Base-by-base conservation (phyloP, 2,888 invertebrate genomes). In the Drosophila conformis region DNA sequence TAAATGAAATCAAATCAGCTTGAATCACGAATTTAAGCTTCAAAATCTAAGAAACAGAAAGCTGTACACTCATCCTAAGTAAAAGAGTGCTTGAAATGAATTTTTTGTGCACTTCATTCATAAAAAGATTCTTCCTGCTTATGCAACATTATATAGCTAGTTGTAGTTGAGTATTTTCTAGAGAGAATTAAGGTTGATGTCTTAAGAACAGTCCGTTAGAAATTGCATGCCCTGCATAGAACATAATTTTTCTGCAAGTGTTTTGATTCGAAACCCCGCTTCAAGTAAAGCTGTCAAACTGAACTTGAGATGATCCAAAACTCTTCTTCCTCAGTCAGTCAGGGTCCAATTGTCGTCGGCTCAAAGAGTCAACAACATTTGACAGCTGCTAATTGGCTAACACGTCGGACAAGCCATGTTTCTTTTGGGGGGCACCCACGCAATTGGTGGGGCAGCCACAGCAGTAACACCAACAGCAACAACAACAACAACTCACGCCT, bases 381-480 rank as follows among this genome's bases (percentile, higher is more conserved):
- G 89, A 87, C 89, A 85, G 85, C 89, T 72, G 89, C 78, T 85
- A 85, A 85, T 85, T 85, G 85, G 87, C 89, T 54, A 76, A 87
- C 82, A 85, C 78, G 63, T 64, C 62, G 67, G 66, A 70, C 85
- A 69, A 72, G 48, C 68, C 38, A 56, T n/a, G n/a, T 38, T 29
- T 38, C 25, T 66, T 65, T 49, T 25, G 25, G 13, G 33, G 15
- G 56, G 52, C 82, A 69, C 85, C 72, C 82, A 80, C 85, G 63
- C 83, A 70, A 35, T 21, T 49, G 27, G n/a, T 15, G n/a, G 42
- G n/a, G 42, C 48, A 27, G 38, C 18, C 11, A 35, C 64, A 27
- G 61, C 29, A 21, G 21, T 46, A 46, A 46, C 21, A 21, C 8
- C 46, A 46, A 52, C 51, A 51, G 1, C 33, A 33, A 8, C 52